Conservation (phyloP, 2,113 vertebrate genomes). For the Aepyceros melampus region DNA sequence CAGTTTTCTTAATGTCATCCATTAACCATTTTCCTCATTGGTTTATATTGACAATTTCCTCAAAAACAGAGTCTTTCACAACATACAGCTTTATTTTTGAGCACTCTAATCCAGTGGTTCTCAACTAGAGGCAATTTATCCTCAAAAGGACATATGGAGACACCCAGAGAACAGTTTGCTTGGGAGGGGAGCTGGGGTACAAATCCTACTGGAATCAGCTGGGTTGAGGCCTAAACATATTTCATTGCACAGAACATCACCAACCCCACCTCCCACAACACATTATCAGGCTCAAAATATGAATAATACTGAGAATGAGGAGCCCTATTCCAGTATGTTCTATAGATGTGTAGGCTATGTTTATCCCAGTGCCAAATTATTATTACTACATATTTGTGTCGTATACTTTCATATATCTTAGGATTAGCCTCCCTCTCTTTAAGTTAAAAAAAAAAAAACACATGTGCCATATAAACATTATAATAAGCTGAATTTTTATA, state of each 20-base stretch:
- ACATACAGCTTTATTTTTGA: not conserved
- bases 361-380: not conserved
- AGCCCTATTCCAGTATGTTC: not conserved
- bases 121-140: not conserved
- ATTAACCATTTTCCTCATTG: not conserved
- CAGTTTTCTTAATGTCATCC: not conserved
- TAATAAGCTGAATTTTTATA: not conserved
- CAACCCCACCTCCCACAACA: rapidly evolving
- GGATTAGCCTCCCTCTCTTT: not conserved
- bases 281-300: not conserved
- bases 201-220: not conserved
- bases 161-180: not conserved
- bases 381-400: not conserved
- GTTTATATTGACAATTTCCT: not conserved
- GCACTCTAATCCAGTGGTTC: not conserved
- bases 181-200: not conserved
- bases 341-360: not conserved
- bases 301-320: not conserved
- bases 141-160: not conserved
- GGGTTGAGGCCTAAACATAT: not conserved
- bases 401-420: not conserved
- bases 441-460: not conserved
- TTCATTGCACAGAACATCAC: not conserved
- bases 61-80: not conserved
- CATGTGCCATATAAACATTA: not conserved